A percentile compares a stretch with the other conserved stretches of the same genome.
Evolutionary conservation across 2,888 invertebrate genomes (phyloP).

Genomic region (Polietes domitor): DNA sequence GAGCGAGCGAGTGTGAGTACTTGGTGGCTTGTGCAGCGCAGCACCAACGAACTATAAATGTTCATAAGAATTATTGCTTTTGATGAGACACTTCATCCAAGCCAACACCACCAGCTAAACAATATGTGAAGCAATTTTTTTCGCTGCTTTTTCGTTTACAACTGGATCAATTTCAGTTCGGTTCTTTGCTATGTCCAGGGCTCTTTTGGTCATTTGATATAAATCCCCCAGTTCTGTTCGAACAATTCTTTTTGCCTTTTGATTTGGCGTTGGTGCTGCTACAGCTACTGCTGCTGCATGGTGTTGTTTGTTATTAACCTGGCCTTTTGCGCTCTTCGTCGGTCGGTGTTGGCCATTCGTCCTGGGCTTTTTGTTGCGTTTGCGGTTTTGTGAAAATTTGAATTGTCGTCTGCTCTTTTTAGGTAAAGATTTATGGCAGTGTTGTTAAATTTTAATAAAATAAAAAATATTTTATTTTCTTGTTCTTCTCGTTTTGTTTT

Average conservation of each 20-base stretch:
- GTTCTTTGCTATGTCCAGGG: constrained; percentile 48
- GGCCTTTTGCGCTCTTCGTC: constrained; percentile 34
- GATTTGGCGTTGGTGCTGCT: constrained; percentile 50
- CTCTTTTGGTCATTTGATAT: constrained; percentile 1
- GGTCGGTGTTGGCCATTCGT: constrained; percentile 48
- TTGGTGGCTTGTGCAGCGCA: constrained; percentile 21
- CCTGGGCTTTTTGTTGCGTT: constrained; percentile 60
- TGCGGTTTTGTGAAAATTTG: constrained; percentile 74
- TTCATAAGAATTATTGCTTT: constrained; percentile 76
- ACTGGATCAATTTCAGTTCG: constrained; percentile 78
- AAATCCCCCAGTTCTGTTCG: not conserved
- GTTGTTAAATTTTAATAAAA: constrained; percentile 80
- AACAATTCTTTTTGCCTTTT: constrained; percentile 39
- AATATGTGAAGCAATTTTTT: constrained; percentile 47
- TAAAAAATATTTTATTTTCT: constrained; percentile 72
- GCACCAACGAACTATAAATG: constrained; percentile 59
- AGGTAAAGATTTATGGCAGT: constrained; percentile 78
- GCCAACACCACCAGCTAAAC: constrained; percentile 40
- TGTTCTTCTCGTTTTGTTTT: constrained; percentile 48
- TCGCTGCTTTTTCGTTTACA: constrained; percentile 67
- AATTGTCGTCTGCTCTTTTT: constrained; percentile 76
- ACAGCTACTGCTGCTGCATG: constrained; percentile 33
- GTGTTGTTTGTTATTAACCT: constrained; percentile 64
- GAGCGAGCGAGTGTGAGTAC: constrained; percentile 32
- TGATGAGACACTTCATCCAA: constrained; percentile 75